Conservation (phyloP, 1,140 invertebrate genomes). For the Rhopalosiphum padi region DNA sequence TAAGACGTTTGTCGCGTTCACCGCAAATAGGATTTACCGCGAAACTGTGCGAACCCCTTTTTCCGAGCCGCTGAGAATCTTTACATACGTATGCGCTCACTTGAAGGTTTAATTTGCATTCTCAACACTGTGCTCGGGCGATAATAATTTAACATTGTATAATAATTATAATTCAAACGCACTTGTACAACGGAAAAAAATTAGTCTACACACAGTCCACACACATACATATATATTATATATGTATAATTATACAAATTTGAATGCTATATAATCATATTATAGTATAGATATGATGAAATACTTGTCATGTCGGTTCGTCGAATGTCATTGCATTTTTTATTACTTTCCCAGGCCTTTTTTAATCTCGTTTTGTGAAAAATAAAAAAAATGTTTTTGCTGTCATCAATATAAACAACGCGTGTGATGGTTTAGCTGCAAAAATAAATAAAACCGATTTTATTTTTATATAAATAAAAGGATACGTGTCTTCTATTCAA, state of each 20-base stretch:
- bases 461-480: slow-evolving; percentile 10
- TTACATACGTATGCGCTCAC: not conserved
- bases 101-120: slow-evolving; percentile 17
- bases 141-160: not conserved
- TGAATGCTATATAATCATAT: not conserved
- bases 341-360: not conserved
- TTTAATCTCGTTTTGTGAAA: not conserved
- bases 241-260: not conserved
- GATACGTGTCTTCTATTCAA: slow-evolving; percentile 14
- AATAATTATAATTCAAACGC: not conserved
- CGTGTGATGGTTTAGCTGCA: not conserved
- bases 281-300: not conserved
- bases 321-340: not conserved
- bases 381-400: not conserved
- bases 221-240: too few species aligned
- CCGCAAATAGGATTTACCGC: not conserved
- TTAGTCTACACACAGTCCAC: not conserved
- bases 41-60: not conserved
- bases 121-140: not conserved
- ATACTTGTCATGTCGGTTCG: not conserved
- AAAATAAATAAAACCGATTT: slow-evolving; percentile 18
- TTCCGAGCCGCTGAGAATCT: slow-evolving; percentile 2
- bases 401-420: slow-evolving; percentile 15
- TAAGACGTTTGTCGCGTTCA: slow-evolving; percentile 8
- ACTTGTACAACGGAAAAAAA: not conserved